A percentile compares a stretch with the other conserved stretches of the same genome.
phyloP scores from a whole-genome alignment of 2,113 vertebrate species.

The Corythaixoides concolor region DNA sequence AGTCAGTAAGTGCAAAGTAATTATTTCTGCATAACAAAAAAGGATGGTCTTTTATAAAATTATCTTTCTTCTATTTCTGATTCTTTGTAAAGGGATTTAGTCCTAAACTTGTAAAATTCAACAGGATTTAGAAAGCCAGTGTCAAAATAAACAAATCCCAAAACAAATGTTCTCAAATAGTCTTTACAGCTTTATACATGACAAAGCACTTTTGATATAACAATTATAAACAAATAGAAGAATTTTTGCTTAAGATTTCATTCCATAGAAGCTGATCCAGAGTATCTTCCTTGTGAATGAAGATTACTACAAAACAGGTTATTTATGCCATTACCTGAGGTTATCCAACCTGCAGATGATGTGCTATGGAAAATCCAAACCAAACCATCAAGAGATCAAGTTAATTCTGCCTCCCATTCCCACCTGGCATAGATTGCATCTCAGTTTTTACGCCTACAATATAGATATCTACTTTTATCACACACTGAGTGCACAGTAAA shows the following conservation, averaged over 20 bases:
- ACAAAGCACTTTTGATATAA: background rate
- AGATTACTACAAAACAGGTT: background rate
- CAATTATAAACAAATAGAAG: background rate
- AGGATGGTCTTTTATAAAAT: background rate
- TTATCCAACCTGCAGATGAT: background rate
- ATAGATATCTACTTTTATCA: background rate
- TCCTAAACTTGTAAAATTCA: background rate
- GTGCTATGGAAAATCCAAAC: background rate
- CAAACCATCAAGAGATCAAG: background rate
- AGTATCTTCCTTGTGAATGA: background rate
- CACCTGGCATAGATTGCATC: no score
- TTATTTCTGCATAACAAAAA: background rate
- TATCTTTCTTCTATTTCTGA: background rate
- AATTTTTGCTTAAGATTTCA: background rate
- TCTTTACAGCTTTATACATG: background rate
- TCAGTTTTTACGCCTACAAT: background rate
- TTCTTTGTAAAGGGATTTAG: background rate
- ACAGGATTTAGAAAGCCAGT: background rate
- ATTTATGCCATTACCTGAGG: background rate
- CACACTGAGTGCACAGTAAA: background rate
- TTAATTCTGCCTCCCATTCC: background rate
- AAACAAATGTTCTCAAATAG: background rate
- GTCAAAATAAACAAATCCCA: background rate
- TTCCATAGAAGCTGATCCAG: background rate
- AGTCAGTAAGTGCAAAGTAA: background rate